Evolutionary conservation across 1,140 invertebrate genomes (phyloP).

Genomic region (Heliconius congener): DNA sequence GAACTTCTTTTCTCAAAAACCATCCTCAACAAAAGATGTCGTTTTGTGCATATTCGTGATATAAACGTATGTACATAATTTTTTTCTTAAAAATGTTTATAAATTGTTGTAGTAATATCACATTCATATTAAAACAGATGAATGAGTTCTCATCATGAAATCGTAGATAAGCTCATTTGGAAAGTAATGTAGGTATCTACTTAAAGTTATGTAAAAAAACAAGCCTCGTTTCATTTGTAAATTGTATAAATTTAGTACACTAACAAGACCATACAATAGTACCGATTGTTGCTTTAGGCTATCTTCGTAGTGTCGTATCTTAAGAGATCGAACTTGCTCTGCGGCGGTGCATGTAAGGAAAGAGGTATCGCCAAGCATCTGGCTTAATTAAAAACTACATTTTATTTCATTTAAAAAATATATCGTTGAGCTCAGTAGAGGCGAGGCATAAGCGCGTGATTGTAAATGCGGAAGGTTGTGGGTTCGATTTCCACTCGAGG

Average conservation of each 20-base stretch:
- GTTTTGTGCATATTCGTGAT: no score
- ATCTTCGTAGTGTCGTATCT: constrained; percentile 35
- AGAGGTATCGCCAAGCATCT: constrained; percentile 21
- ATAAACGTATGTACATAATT: no score
- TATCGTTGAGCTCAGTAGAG: background rate
- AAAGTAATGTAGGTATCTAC: background rate
- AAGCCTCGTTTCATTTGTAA: constrained; percentile 21
- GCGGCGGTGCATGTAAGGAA: constrained; percentile 21
- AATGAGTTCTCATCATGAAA: background rate
- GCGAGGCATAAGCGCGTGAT: no score
- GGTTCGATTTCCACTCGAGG: no score
- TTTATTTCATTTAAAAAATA: constrained; percentile 5
- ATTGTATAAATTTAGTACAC: constrained; percentile 34
- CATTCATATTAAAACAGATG: background rate
- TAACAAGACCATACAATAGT: constrained; percentile 32
- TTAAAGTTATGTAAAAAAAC: constrained; percentile 30
- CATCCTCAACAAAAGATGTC: background rate
- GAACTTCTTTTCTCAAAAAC: background rate
- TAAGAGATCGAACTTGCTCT: constrained; percentile 29
- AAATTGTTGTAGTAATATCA: background rate
- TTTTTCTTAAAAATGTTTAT: background rate
- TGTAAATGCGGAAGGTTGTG: no score
- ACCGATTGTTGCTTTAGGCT: constrained; percentile 31
- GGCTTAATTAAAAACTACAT: constrained; percentile 31
- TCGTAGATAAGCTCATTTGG: constrained; percentile 14